Evolutionary conservation across 2,797 vertebrate genomes (phyloP).

Genomic region (Carapus acus): DNA sequence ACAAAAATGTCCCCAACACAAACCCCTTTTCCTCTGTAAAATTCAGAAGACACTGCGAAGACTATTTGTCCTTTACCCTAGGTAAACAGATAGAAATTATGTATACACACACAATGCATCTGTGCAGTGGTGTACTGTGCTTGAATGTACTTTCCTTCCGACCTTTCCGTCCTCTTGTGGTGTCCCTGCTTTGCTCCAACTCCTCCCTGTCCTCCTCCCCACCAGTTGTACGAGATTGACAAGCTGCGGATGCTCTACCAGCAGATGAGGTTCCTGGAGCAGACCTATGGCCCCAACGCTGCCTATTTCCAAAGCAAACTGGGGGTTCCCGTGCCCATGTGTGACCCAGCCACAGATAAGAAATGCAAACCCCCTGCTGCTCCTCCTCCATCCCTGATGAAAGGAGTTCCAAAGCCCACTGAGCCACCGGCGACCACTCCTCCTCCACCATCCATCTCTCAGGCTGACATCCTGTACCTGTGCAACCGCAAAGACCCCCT

Average conservation of each 20-base stretch:
- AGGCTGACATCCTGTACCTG: conserved; percentile 70
- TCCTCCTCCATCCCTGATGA: conserved; percentile 42
- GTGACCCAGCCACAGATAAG: conserved; percentile 73
- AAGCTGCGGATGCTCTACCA: conserved; percentile 77
- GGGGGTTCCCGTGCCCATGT: conserved; percentile 61
- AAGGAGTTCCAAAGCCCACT: conserved; percentile 48
- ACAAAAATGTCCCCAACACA: no score
- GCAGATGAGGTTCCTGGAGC: conserved; percentile 77
- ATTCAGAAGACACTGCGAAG: no score
- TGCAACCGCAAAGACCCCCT: conserved; percentile 74
- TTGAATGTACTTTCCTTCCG: neutral
- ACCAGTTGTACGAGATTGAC: conserved; percentile 80
- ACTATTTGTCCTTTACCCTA: no score
- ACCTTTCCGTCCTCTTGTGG: neutral
- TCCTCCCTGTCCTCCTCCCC: neutral
- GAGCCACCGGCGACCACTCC: conserved; percentile 30
- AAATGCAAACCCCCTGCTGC: conserved; percentile 61
- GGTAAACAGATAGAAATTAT: no score
- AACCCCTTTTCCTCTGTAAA: no score
- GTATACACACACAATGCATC: no score
- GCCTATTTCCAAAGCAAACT: conserved; percentile 72
- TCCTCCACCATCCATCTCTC: conserved; percentile 47
- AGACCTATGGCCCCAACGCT: conserved; percentile 71
- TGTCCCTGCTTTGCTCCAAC: neutral
- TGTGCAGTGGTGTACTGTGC: no score